These are phyloP conservation scores for Phortica magna DNA, from an alignment of 2,888 invertebrate genomes.

Conservation along the genomic window DNA sequence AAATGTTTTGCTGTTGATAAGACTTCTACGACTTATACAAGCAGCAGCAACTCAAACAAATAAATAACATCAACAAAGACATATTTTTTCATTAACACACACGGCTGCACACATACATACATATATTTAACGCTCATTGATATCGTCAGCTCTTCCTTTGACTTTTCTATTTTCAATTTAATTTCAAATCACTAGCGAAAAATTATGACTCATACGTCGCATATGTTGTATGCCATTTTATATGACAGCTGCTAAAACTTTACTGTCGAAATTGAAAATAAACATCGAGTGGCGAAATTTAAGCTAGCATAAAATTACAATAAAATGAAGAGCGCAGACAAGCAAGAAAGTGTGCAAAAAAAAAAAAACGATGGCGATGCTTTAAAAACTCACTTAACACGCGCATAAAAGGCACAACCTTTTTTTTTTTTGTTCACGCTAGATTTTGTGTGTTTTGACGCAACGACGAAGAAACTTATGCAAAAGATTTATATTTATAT, in stretches of 20 bases:
- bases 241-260: constrained; percentile 4
- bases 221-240: constrained; percentile 33
- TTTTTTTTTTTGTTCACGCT: constrained; percentile 1
- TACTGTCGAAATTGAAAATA: constrained; percentile 2
- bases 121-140: too few relatives aligned
- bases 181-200: neutral
- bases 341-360: neutral
- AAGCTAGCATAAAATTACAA: constrained; percentile 3
- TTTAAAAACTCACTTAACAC: neutral
- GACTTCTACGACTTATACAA: too few relatives aligned
- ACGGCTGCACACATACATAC: too few relatives aligned
- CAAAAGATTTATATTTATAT: constrained; percentile 2
- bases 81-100: too few relatives aligned
- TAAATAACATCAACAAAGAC: too few relatives aligned
- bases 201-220: constrained; percentile 50
- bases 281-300: neutral
- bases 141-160: too few relatives aligned
- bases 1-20: too few relatives aligned
- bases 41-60: too few relatives aligned
- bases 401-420: neutral
- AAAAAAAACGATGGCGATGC: too few relatives aligned
- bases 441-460: neutral
- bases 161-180: neutral
- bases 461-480: neutral
- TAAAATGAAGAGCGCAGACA: constrained; percentile 1